These are phyloP conservation scores for Arvicanthis niloticus DNA, from an alignment of 2,113 vertebrate species.

Conservation along the genomic window DNA sequence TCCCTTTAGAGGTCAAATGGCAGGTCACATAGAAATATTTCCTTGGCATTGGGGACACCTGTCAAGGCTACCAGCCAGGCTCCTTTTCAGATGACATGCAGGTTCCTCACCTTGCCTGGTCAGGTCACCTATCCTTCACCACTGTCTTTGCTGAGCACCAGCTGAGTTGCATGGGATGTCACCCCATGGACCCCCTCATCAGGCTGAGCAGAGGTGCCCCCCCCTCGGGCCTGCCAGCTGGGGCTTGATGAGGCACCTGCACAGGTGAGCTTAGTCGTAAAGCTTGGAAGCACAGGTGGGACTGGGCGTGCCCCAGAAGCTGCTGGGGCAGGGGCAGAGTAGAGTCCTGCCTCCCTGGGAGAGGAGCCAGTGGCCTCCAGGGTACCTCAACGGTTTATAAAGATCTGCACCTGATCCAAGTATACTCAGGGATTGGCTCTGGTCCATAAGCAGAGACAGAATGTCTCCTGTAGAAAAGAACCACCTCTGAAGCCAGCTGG, in stretches of 20 bases:
- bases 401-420: neutral
- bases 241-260: neutral
- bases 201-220: neutral
- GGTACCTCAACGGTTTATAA: neutral
- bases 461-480: neutral
- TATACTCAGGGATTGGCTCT: neutral
- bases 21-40: neutral
- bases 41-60: neutral
- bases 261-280: neutral
- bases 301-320: neutral
- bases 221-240: neutral
- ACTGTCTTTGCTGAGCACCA: neutral
- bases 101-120: neutral
- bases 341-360: neutral
- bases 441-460: neutral
- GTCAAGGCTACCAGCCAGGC: neutral
- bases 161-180: rapidly evolving
- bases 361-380: neutral
- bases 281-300: no score
- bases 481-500: neutral
- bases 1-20: neutral
- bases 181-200: neutral
- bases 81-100: neutral
- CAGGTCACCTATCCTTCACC: neutral
- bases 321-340: rapidly evolving